These are phyloP conservation scores for Ips nitidus DNA, from an alignment of 1,140 invertebrate species.

Conservation along the genomic window DNA sequence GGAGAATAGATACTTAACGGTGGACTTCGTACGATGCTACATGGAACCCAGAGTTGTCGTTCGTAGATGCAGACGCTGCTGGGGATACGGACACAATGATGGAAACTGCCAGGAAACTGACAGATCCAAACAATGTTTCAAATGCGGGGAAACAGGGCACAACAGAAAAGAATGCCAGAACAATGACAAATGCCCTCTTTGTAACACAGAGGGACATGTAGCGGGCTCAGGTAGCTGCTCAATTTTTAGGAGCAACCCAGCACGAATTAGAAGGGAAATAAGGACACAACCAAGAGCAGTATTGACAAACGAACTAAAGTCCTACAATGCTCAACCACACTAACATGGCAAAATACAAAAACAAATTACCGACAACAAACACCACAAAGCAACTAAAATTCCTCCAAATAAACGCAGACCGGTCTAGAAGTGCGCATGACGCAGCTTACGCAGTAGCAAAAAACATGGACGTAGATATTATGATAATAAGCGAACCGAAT, in stretches of 20 bases:
- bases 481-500: no score
- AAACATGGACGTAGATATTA: no score
- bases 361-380: no score
- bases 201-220: conserved; percentile 40
- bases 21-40: neutral
- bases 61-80: neutral
- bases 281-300: neutral
- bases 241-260: conserved; percentile 36
- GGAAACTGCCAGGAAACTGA: neutral
- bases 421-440: no score
- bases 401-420: no score
- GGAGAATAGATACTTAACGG: neutral
- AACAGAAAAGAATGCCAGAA: conserved; percentile 14
- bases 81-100: neutral
- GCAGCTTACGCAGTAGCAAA: no score
- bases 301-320: no score
- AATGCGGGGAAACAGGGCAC: conserved; percentile 35
- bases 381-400: no score
- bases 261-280: neutral
- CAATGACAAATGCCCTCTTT: neutral
- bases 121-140: conserved; percentile 28
- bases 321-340: no score
- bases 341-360: no score
- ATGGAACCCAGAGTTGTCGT: neutral
- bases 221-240: conserved; percentile 47